Evolutionary conservation across 2,888 invertebrate genomes (phyloP).

Genomic region (Lycocerus yunnanus): DNA sequence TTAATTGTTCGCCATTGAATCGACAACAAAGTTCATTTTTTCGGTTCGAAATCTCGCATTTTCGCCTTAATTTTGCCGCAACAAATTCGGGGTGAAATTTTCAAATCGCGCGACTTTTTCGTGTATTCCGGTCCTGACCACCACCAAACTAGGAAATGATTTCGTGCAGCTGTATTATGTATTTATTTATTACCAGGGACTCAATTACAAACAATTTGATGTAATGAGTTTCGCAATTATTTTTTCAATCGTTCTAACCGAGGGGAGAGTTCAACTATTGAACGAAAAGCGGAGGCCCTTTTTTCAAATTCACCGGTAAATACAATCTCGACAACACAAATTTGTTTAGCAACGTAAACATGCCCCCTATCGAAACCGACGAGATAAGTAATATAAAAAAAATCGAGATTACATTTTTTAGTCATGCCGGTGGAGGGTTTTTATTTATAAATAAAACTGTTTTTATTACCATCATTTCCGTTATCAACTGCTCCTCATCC

Average conservation of each 20-base stretch:
- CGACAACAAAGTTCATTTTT: background rate
- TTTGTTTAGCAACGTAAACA: background rate
- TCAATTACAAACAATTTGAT: conserved; percentile 1
- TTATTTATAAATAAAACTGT: background rate
- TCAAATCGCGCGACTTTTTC: background rate
- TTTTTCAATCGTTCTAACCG: background rate
- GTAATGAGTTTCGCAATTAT: background rate
- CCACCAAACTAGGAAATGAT: background rate
- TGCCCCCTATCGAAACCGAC: background rate
- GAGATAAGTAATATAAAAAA: background rate
- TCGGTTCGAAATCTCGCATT: background rate
- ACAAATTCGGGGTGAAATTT: background rate
- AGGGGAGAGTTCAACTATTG: background rate
- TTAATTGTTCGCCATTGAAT: background rate
- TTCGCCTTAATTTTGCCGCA: no score
- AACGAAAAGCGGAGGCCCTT: background rate
- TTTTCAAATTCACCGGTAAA: background rate
- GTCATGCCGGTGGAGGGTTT: background rate
- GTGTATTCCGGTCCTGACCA: background rate
- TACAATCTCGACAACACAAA: background rate
- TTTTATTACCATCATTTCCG: conserved; percentile 28
- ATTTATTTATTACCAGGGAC: background rate
- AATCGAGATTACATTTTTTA: background rate
- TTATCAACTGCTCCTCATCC: conserved; percentile 22
- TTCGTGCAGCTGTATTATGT: conserved; percentile 1